phyloP scores from a whole-genome alignment of 2,888 invertebrate species.

The Microplitis manilae region DNA sequence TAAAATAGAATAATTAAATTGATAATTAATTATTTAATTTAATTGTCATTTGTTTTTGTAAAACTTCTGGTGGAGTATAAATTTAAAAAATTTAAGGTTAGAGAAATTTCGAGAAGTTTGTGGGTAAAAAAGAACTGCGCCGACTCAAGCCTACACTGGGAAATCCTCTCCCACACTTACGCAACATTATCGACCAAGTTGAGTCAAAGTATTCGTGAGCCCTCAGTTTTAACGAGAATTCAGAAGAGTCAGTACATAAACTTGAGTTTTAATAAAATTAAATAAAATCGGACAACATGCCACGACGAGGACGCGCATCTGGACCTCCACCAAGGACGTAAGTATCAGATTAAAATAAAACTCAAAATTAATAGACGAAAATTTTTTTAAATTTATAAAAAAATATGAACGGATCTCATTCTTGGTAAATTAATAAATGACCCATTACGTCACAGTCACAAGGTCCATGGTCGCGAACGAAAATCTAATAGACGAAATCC shows the following conservation, averaged over 20 bases:
- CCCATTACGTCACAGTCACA: slow-evolving; percentile 49
- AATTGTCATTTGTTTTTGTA: too few species aligned
- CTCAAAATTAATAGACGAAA: too few species aligned
- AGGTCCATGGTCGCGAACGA: slow-evolving; percentile 43
- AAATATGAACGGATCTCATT: background rate
- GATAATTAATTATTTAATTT: background rate
- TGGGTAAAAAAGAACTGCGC: slow-evolving; percentile 10
- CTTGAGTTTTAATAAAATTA: slow-evolving; percentile 23
- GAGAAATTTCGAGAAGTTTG: slow-evolving; percentile 16
- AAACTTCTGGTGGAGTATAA: background rate
- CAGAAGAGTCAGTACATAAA: slow-evolving; percentile 41
- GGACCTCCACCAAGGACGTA: slow-evolving; percentile 67
- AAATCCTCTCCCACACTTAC: slow-evolving; percentile 34
- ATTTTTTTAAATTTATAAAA: too few species aligned
- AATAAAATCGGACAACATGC: slow-evolving; percentile 59
- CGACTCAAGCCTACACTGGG: slow-evolving; percentile 27
- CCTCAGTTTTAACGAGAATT: slow-evolving; percentile 53
- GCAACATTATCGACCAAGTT: slow-evolving; percentile 48
- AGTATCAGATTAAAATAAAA: slow-evolving; percentile 46
- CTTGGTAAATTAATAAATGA: slow-evolving; percentile 34
- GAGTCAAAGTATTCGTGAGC: background rate
- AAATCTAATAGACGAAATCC: slow-evolving; percentile 34
- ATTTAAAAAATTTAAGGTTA: background rate
- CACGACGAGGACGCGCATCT: slow-evolving; percentile 67
- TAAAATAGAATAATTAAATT: background rate